A percentile compares a stretch with the other conserved stretches of the same genome.
Conservation (phyloP, 2,113 vertebrate species). For the Odocoileus virginianus region DNA sequence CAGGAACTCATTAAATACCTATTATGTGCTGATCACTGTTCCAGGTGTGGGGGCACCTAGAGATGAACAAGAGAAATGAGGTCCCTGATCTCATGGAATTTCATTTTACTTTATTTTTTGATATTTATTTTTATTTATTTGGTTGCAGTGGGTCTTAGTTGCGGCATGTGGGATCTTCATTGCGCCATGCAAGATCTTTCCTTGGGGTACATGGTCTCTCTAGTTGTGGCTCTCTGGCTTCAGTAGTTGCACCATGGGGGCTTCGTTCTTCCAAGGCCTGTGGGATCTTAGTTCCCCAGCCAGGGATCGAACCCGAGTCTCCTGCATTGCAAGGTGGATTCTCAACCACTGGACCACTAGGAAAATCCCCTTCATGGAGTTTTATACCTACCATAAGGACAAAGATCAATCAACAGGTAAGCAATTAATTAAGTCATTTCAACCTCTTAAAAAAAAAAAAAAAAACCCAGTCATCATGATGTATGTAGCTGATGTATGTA, state of each 20-base stretch:
- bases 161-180: accelerated
- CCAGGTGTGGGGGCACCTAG: not conserved
- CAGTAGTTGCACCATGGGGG: not conserved
- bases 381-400: not conserved
- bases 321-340: not conserved
- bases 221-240: not conserved
- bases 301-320: not conserved
- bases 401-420: not conserved
- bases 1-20: not conserved
- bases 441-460: not conserved
- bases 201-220: not conserved
- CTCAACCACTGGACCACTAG: not conserved
- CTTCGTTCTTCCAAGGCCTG: not conserved
- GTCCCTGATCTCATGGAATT: not conserved
- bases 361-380: not conserved
- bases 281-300: not conserved
- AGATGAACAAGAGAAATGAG: not conserved
- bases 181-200: accelerated
- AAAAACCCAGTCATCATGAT: too few relatives aligned
- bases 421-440: not conserved
- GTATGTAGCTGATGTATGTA: not conserved
- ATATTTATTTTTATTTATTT: not conserved
- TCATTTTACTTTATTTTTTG: not conserved
- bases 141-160: not conserved
- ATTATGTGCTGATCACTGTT: not conserved